Conservation (phyloP, 2,113 vertebrate genomes). For the Neofelis nebulosa region DNA sequence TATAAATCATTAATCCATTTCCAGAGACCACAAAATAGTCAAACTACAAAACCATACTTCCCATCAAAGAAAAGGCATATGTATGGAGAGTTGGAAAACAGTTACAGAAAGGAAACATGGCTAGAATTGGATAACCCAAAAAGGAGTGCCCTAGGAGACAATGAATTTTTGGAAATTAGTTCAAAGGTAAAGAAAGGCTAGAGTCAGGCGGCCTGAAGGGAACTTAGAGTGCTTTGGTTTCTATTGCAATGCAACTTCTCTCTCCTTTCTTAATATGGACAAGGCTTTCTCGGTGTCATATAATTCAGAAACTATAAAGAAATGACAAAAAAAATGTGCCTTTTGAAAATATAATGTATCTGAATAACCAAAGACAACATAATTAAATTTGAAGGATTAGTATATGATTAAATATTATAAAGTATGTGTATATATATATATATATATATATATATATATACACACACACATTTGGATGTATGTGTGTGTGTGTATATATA, state of each 20-base stretch:
- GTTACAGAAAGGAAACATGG: neutral
- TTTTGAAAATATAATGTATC: neutral
- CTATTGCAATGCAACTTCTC: neutral
- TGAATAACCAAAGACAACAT: neutral
- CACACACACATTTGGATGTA: too few relatives aligned
- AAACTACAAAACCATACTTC: neutral
- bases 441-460: too few relatives aligned
- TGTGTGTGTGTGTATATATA: fast-evolving
- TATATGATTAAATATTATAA: neutral
- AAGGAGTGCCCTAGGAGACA: neutral
- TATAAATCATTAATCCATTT: neutral
- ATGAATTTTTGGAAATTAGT: neutral
- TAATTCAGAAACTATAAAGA: neutral
- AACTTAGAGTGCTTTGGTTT: neutral
- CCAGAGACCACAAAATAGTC: neutral
- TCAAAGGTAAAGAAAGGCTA: neutral
- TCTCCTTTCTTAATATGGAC: neutral
- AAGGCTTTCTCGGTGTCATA: neutral
- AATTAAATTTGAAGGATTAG: neutral
- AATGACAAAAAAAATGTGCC: neutral
- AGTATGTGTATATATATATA: neutral
- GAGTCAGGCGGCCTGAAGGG: neutral
- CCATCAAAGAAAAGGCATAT: neutral
- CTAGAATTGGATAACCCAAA: neutral
- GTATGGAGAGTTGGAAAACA: neutral